Percentiles rank a stretch among this genome's conserved stretches.
These are phyloP conservation scores for Ceryle rudis DNA, from an alignment of 2,797 vertebrate species.

Conservation along the genomic window DNA sequence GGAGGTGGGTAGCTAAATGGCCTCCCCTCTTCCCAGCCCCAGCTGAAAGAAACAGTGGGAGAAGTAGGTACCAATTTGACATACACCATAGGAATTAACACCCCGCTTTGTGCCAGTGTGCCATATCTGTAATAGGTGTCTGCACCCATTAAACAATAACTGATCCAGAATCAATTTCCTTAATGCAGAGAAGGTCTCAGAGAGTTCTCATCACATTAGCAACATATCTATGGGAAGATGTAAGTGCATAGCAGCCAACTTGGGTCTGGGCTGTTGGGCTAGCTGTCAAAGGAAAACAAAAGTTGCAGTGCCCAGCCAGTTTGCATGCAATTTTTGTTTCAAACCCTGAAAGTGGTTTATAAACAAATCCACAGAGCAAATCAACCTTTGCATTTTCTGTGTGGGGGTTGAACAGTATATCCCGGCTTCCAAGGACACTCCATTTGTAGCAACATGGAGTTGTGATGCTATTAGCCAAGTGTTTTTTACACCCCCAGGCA, in stretches of 20 bases:
- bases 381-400: not conserved
- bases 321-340: not conserved
- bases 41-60: not conserved
- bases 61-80: not conserved
- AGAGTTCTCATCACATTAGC: not conserved
- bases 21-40: not conserved
- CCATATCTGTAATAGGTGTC: not conserved
- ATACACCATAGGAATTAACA: not conserved
- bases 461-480: not conserved
- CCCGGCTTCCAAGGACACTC: not conserved
- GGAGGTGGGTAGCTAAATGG: not conserved
- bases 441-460: not conserved
- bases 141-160: not conserved
- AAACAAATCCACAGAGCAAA: not conserved
- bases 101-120: not conserved
- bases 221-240: not conserved
- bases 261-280: not conserved
- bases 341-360: not conserved
- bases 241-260: not conserved
- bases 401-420: not conserved
- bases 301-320: not conserved
- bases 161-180: constrained; percentile 26
- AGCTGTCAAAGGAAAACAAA: not conserved
- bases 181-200: not conserved
- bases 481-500: not conserved